Evolutionary conservation across 2,888 invertebrate species (phyloP).

Genomic region (Cantharis lateralis): DNA sequence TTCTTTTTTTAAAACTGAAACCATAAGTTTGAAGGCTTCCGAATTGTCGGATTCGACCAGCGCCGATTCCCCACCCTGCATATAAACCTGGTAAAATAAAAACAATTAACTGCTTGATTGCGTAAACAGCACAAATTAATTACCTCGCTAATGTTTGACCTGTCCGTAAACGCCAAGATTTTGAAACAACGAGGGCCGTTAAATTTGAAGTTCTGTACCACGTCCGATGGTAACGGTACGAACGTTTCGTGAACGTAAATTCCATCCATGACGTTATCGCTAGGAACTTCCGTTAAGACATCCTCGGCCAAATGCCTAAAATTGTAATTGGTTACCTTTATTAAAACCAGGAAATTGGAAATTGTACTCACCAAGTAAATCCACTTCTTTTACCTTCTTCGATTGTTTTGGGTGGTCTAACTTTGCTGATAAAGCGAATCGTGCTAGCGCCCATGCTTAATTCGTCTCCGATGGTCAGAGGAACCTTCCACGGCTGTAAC

Average conservation of each 20-base stretch:
- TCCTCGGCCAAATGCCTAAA: conserved; percentile 16
- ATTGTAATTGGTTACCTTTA: too few relatives aligned
- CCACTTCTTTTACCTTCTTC: background rate
- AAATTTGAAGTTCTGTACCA: conserved; percentile 13
- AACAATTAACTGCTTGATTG: background rate
- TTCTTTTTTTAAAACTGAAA: conserved; percentile 1
- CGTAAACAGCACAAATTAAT: background rate
- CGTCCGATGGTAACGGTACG: conserved; percentile 15
- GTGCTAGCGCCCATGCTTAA: background rate
- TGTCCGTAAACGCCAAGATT: conserved; percentile 18
- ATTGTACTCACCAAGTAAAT: conserved; percentile 11
- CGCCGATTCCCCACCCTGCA: conserved; percentile 10
- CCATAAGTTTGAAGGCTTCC: background rate
- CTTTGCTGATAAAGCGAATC: conserved; percentile 4
- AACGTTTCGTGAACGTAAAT: conserved; percentile 11
- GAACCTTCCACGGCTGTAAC: conserved; percentile 22
- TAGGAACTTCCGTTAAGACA: background rate
- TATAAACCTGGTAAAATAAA: background rate
- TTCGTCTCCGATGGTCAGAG: conserved; percentile 9
- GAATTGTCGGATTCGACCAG: conserved; percentile 4
- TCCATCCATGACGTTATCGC: conserved; percentile 18
- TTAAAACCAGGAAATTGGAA: background rate
- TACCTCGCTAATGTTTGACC: conserved; percentile 11
- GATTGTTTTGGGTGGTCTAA: background rate
- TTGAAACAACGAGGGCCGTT: conserved; percentile 12